Evolutionary conservation across 2,113 vertebrate species (phyloP), one percentile per base, ranked within the genome.

Genomic region (Podiceps cristatus): DNA sequence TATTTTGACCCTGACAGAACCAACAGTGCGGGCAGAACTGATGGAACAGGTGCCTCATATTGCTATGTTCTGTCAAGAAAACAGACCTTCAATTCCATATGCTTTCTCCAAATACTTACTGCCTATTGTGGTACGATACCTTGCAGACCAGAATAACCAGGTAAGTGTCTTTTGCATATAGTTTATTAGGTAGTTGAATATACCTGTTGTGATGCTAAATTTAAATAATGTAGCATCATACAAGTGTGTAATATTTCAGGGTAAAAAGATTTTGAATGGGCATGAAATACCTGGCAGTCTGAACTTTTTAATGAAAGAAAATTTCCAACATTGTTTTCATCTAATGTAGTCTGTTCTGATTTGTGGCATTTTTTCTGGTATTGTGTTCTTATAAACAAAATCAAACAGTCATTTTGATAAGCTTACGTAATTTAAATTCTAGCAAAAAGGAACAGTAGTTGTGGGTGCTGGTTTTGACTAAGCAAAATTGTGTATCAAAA

Each of bases 31-130:
- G 95, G 99, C 99, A 44, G 99, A 99, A 89, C 97, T 99, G 90
- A 99, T 99, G 99, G 99, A 99, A 92, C 99, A 99, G 96, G 98
- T 99, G 88, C 99, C 99, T 94, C 99, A 99, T 47, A 99, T 99
- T 60, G 99, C 99, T 64, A 98, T 99, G 98, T 99, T 99, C 98
- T 99, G 99, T 96, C 99, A 99, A 97, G 99, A 99, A 96, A 99
- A 99, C 93, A 98, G 98, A 84, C 99, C 99, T 95, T 99, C 99
- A 24, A 99, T 99, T 83, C 99, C 99, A 0, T 98, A 98, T 24
- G 99, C 99, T 83, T 99, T 99, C 94, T 99, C 99, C 92, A 99
- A 99, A 93, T 99, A 99, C 96, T 97, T 99, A n/a, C 94, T 99
- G 3, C 99, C 99, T 33, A 99, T 99, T 69, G 98, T 99, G 95